A percentile compares a stretch with the other conserved stretches of the same genome.
Evolutionary conservation across 2,113 vertebrate species (phyloP).

Genomic region (Caloenas nicobarica): DNA sequence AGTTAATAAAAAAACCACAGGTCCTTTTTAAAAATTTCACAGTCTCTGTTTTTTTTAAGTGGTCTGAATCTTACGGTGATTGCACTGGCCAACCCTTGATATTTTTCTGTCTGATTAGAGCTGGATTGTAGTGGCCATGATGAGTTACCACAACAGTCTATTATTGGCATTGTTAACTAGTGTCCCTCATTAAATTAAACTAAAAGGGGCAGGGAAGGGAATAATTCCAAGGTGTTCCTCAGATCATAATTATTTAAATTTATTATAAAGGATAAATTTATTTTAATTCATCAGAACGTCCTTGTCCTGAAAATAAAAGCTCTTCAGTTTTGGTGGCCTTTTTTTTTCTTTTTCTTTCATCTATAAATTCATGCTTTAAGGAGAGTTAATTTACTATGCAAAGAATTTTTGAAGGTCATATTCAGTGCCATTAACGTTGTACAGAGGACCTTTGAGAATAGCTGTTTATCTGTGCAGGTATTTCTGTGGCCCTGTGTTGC

Average conservation of each 20-base stretch:
- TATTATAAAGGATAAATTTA: conserved; percentile 7
- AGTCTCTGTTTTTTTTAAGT: not conserved
- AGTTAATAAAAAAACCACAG: conserved; percentile 45
- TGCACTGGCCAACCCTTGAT: not conserved
- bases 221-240: not conserved
- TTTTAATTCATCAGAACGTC: not conserved
- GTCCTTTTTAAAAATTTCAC: not conserved
- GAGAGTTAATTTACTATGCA: conserved; percentile 12
- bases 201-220: not conserved
- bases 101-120: not conserved
- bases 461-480: not conserved
- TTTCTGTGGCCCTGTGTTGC: not conserved
- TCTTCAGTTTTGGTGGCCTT: not conserved
- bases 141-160: not conserved
- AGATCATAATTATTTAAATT: conserved; percentile 1
- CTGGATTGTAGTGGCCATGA: not conserved
- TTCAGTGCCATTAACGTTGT: not conserved
- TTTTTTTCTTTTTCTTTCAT: not conserved
- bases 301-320: not conserved
- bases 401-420: conserved; percentile 8
- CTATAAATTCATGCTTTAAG: not conserved
- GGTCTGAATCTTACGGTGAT: not conserved
- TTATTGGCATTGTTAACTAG: conserved; percentile 7
- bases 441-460: not conserved
- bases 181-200: conserved; percentile 24